Evolutionary conservation across 2,113 vertebrate species (phyloP).

Genomic region (Notarius lentiginosus): DNA sequence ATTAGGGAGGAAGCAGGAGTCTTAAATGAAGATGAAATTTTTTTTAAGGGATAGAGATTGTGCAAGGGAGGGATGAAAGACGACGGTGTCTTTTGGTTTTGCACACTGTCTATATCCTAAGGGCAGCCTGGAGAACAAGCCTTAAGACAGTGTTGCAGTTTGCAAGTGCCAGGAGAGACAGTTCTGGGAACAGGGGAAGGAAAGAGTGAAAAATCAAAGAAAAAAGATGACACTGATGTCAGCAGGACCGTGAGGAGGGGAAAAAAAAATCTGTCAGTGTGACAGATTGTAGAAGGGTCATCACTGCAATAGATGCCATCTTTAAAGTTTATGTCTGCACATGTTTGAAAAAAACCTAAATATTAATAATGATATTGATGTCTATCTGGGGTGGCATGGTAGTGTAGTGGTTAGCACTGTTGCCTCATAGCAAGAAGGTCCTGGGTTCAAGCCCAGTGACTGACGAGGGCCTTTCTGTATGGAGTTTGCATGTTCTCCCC

Average conservation of each 20-base stretch:
- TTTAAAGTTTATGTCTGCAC: neutral
- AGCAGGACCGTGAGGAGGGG: neutral
- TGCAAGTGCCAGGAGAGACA: conserved; percentile 18
- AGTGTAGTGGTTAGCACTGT: too few relatives aligned
- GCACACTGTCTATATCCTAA: conserved; percentile 3
- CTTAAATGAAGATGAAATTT: conserved; percentile 59
- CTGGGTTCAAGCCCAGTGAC: too few relatives aligned
- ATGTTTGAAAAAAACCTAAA: neutral
- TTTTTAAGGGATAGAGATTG: conserved; percentile 27
- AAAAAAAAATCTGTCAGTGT: neutral
- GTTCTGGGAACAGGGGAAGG: neutral
- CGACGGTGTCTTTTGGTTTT: conserved; percentile 20
- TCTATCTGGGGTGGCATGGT: too few relatives aligned
- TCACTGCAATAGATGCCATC: conserved; percentile 7
- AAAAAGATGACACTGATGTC: conserved; percentile 18
- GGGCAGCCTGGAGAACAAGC: conserved; percentile 20
- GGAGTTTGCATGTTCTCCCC: too few relatives aligned
- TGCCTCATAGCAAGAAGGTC: too few relatives aligned
- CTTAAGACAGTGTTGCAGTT: neutral
- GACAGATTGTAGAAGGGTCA: neutral
- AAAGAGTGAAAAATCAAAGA: neutral
- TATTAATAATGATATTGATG: neutral
- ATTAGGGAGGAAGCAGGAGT: conserved; percentile 48
- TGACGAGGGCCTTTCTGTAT: too few relatives aligned
- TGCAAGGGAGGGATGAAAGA: neutral